phyloP scores from a whole-genome alignment of 2,888 invertebrate genomes.

The Bibio marci region DNA sequence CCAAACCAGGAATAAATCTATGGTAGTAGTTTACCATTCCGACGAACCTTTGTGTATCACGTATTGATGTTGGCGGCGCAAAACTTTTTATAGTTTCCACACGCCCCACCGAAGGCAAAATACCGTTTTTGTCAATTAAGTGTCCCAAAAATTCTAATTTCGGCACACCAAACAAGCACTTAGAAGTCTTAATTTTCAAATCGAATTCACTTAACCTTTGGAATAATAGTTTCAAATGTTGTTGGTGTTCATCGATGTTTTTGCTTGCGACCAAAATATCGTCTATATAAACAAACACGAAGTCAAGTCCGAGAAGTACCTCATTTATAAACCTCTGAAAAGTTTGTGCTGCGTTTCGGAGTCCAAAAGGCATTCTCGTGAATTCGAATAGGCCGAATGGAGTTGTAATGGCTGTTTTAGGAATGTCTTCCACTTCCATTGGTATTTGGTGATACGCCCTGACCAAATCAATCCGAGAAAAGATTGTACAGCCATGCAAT shows the following conservation, averaged over 20 bases:
- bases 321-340: conserved; percentile 21
- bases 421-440: conserved; percentile 17
- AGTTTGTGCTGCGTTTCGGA: conserved; percentile 20
- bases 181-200: conserved; percentile 12
- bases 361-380: conserved; percentile 16
- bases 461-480: conserved; percentile 13
- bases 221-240: conserved; percentile 11
- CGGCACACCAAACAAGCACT: conserved; percentile 9
- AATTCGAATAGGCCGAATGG: conserved; percentile 23
- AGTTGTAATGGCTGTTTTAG: conserved; percentile 22
- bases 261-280: conserved; percentile 14
- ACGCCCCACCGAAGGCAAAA: conserved; percentile 5
- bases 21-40: too few relatives aligned
- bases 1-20: too few relatives aligned
- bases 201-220: conserved; percentile 12
- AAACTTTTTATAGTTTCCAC: too few relatives aligned
- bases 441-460: conserved; percentile 22
- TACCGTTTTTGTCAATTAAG: conserved; percentile 6
- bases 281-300: conserved; percentile 16
- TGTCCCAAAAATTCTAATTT: conserved; percentile 7
- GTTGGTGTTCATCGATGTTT: conserved; percentile 2
- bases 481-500: conserved; percentile 7
- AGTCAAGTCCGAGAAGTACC: conserved; percentile 13
- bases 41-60: too few relatives aligned
- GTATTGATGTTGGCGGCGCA: too few relatives aligned